A percentile compares a stretch with the other conserved stretches of the same genome.
Conservation (phyloP, 2,888 invertebrate genomes). For the Torymus texanus region DNA sequence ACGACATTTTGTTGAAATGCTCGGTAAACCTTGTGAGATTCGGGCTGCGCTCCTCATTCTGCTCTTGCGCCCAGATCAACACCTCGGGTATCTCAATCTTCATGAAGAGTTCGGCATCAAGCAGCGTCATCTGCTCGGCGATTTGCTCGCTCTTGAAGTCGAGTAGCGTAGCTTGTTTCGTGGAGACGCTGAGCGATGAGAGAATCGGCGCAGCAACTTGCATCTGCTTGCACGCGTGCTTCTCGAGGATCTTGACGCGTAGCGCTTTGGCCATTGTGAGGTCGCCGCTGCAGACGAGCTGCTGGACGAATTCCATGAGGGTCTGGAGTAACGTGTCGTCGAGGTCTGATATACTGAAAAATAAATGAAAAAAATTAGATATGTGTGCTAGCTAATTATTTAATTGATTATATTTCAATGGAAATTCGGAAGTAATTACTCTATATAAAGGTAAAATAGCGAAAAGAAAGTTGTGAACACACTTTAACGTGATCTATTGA, state of each 20-base stretch:
- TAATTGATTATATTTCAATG: no score
- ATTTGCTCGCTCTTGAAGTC: conserved; percentile 96
- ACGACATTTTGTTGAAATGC: conserved; percentile 99
- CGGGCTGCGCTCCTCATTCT: conserved; percentile 97
- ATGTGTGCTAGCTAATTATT: no score
- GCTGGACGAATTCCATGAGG: conserved; percentile 95
- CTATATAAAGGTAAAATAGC: no score
- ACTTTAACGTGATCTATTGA: no score
- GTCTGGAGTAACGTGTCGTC: conserved; percentile 86
- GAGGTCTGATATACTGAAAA: conserved; percentile 86
- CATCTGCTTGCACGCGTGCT: conserved; percentile 81
- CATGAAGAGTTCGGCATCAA: conserved; percentile 96
- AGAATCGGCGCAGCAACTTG: conserved; percentile 75
- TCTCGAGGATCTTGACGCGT: conserved; percentile 92
- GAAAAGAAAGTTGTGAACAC: no score
- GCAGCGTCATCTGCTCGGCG: conserved; percentile 98
- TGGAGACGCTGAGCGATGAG: conserved; percentile 78
- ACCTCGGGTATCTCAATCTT: conserved; percentile 98
- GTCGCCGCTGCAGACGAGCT: conserved; percentile 93
- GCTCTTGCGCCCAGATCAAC: conserved; percentile 97
- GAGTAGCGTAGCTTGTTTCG: conserved; percentile 82
- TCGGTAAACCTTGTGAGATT: conserved; percentile 98
- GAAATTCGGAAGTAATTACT: no score
- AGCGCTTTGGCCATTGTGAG: conserved; percentile 92
- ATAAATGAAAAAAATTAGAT: no score